Percentiles rank a stretch among this genome's conserved stretches.
Conservation (phyloP, 1,140 invertebrate genomes). For the Ruditapes philippinarum region DNA sequence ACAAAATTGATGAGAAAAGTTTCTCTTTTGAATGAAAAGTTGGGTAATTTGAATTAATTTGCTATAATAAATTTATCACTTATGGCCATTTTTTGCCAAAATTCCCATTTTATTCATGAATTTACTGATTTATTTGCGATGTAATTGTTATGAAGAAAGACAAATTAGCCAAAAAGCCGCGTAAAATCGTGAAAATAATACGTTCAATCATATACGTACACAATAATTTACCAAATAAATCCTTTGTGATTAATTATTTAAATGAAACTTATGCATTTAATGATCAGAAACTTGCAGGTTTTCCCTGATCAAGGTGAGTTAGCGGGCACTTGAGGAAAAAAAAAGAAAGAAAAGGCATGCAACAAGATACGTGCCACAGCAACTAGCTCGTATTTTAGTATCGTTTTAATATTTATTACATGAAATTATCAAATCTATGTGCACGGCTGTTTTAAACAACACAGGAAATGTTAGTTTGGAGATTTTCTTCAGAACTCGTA, state of each 20-base stretch:
- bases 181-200: constrained; percentile 7
- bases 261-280: background rate
- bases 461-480: constrained; percentile 43
- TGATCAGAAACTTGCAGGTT: background rate
- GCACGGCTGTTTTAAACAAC: background rate
- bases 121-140: background rate
- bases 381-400: background rate
- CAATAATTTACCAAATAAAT: constrained; percentile 24
- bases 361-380: too few species aligned
- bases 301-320: too few species aligned
- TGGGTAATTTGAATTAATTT: constrained; percentile 13
- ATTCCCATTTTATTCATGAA: background rate
- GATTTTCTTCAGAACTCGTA: constrained; percentile 10
- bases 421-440: background rate
- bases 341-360: too few species aligned
- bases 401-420: constrained; percentile 22
- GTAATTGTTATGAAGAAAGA: constrained; percentile 43
- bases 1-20: background rate
- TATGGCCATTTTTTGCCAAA: background rate
- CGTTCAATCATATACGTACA: background rate
- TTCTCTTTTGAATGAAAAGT: background rate
- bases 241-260: background rate
- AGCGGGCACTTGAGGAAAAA: background rate
- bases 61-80: constrained; percentile 5
- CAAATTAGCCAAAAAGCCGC: constrained; percentile 1